Evolutionary conservation across 2,797 vertebrate genomes (phyloP).

Genomic region (Scolopax rusticola): DNA sequence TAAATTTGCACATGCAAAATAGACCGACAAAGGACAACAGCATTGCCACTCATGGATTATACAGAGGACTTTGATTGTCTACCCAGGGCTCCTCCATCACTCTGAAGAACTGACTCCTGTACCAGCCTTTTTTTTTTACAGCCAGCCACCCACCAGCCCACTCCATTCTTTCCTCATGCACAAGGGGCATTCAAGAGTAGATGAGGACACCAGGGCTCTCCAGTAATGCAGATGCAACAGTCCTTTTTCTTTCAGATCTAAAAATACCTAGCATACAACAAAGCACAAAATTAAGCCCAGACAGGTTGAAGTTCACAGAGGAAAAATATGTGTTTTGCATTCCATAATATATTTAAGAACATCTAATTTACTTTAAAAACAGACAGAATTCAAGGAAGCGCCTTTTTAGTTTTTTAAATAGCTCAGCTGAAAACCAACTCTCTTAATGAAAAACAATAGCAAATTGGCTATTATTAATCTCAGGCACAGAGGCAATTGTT

Average conservation of each 20-base stretch:
- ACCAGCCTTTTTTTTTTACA: background rate
- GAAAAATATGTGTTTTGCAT: background rate
- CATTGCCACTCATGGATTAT: background rate
- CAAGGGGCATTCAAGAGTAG: background rate
- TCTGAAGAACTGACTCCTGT: background rate
- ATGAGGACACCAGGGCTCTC: background rate
- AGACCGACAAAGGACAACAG: background rate
- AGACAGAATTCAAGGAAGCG: background rate
- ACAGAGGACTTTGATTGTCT: background rate
- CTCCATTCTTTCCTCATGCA: background rate
- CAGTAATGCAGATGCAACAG: background rate
- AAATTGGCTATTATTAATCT: slow-evolving; percentile 24
- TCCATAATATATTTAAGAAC: background rate
- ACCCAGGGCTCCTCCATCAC: background rate
- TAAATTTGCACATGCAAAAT: background rate
- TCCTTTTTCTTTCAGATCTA: background rate
- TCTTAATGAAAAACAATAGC: slow-evolving; percentile 23
- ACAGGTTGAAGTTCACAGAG: background rate
- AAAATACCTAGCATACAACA: background rate
- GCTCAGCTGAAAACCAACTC: background rate
- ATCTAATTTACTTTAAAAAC: background rate
- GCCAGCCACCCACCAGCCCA: background rate
- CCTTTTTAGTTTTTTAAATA: background rate
- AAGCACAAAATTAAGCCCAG: background rate
- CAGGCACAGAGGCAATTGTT: slow-evolving; percentile 35